phyloP scores from a whole-genome alignment of 2,888 invertebrate species.

The Mongoloraphidia duomilia region DNA sequence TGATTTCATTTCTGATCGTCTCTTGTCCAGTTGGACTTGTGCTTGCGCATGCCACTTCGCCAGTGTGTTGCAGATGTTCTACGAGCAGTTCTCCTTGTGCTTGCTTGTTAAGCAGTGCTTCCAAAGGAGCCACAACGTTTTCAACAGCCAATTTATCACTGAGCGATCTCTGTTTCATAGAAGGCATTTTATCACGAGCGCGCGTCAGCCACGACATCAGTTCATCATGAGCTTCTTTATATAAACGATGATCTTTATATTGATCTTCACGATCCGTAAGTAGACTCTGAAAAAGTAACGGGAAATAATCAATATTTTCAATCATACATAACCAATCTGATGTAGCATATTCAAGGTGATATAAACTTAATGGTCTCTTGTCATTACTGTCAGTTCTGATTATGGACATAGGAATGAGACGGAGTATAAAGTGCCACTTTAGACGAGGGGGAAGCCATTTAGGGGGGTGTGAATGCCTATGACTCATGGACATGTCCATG shows the following conservation, averaged over 20 bases:
- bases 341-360: too few relatives aligned
- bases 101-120: conserved; percentile 73
- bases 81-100: conserved; percentile 79
- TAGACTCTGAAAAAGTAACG: conserved; percentile 34
- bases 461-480: too few relatives aligned
- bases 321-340: too few relatives aligned
- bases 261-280: conserved; percentile 70
- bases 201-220: conserved; percentile 76
- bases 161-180: conserved; percentile 67
- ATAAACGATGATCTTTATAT: conserved; percentile 73
- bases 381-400: too few relatives aligned
- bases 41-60: conserved; percentile 72
- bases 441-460: too few relatives aligned
- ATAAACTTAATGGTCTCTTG: too few relatives aligned
- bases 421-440: too few relatives aligned
- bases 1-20: conserved; percentile 70
- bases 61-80: conserved; percentile 76
- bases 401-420: too few relatives aligned
- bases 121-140: conserved; percentile 75
- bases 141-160: conserved; percentile 82
- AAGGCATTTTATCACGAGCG: conserved; percentile 79
- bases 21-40: conserved; percentile 69
- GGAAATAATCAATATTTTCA: not conserved
- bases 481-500: too few relatives aligned
- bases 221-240: conserved; percentile 85